phyloP scores from a whole-genome alignment of 2,888 invertebrate species.

The Cecidostiba fungosa region DNA sequence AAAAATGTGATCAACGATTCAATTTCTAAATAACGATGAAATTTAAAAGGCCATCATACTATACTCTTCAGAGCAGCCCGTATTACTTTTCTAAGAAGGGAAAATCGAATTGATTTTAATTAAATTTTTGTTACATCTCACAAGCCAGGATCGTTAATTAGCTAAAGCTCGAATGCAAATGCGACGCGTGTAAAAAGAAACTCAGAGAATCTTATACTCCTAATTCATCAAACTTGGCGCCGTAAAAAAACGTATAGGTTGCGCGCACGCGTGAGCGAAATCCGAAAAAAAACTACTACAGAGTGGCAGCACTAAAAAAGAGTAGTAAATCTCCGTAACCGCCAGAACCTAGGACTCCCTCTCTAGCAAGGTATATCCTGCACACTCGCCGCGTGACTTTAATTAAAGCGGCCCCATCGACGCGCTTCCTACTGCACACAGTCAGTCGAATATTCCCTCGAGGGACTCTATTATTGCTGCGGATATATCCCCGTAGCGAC shows the following conservation, averaged over 20 bases:
- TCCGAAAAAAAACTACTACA: slow-evolving; percentile 3
- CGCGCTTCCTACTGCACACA: neutral
- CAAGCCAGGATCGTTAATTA: too few relatives aligned
- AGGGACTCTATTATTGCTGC: slow-evolving; percentile 65
- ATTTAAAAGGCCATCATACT: too few relatives aligned
- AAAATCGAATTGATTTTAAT: too few relatives aligned
- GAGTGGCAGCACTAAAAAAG: slow-evolving; percentile 18
- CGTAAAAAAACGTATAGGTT: slow-evolving; percentile 2
- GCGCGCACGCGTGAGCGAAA: slow-evolving; percentile 5
- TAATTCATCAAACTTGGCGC: slow-evolving; percentile 4
- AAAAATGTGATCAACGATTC: too few relatives aligned
- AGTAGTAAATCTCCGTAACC: slow-evolving; percentile 5
- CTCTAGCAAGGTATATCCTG: neutral
- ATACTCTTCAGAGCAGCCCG: too few relatives aligned
- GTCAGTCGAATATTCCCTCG: slow-evolving; percentile 37
- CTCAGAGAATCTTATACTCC: neutral
- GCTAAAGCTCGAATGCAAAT: too few relatives aligned
- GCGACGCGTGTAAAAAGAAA: too few relatives aligned
- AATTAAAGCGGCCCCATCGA: slow-evolving; percentile 60
- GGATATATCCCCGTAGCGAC: slow-evolving; percentile 46
- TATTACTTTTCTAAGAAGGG: too few relatives aligned
- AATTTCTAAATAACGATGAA: too few relatives aligned
- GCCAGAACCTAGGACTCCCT: neutral
- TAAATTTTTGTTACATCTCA: too few relatives aligned
- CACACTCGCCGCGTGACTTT: slow-evolving; percentile 50